Percentiles rank a stretch among this genome's conserved stretches.
Conservation (phyloP, 2,888 invertebrate genomes). For the Lysandra bellargus region DNA sequence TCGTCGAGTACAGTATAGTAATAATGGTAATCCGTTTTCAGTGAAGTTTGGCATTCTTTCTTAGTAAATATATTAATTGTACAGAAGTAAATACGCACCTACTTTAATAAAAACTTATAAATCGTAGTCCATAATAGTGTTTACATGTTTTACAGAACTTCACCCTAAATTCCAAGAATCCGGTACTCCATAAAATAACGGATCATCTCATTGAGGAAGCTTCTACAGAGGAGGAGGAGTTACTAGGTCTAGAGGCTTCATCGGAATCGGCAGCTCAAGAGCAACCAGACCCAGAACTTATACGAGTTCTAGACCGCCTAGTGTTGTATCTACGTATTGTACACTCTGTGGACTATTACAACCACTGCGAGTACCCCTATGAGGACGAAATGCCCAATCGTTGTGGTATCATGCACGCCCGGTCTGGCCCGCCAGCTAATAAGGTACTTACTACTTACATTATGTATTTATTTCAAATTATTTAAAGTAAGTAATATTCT, state of each 20-base stretch:
- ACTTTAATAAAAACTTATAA: neutral
- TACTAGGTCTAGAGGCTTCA: conserved; percentile 84
- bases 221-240: conserved; percentile 98
- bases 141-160: conserved; percentile 55
- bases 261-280: conserved; percentile 56
- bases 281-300: conserved; percentile 64
- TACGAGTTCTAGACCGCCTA: conserved; percentile 88
- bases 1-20: no score
- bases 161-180: conserved; percentile 92
- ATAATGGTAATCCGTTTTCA: no score
- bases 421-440: conserved; percentile 91
- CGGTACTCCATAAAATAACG: conserved; percentile 97
- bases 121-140: neutral
- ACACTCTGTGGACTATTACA: conserved; percentile 99
- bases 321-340: conserved; percentile 97
- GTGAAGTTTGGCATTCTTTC: neutral
- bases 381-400: conserved; percentile 99
- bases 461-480: no score
- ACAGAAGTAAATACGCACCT: neutral
- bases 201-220: conserved; percentile 99
- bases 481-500: no score
- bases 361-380: conserved; percentile 98
- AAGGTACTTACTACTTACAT: conserved; percentile 80
- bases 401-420: conserved; percentile 98
- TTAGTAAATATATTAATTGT: neutral